phyloP scores from a whole-genome alignment of 2,113 vertebrate species.

The Syrrhaptes paradoxus region DNA sequence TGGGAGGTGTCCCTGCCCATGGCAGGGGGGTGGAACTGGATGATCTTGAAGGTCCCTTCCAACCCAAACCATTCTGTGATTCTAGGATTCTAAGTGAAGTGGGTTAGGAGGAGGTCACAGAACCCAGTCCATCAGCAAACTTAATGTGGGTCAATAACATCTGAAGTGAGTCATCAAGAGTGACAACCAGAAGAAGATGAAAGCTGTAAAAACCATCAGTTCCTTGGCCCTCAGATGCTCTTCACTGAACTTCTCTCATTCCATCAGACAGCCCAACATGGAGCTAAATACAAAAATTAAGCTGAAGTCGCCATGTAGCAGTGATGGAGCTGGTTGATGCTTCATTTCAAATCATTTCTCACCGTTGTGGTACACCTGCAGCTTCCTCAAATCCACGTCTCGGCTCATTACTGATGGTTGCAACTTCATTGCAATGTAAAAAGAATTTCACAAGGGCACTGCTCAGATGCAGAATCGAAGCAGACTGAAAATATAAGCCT shows the following conservation, averaged over 20 bases:
- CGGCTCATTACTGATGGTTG: background rate
- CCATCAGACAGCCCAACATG: background rate
- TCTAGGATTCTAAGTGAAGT: background rate
- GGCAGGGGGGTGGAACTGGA: too few relatives aligned
- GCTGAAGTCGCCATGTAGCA: background rate
- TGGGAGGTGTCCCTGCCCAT: too few relatives aligned
- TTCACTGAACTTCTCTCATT: background rate
- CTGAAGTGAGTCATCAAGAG: background rate
- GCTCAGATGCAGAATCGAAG: background rate
- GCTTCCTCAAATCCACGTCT: background rate
- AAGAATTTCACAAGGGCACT: background rate
- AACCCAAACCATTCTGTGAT: too few relatives aligned
- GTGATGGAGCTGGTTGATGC: background rate
- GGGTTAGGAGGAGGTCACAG: background rate
- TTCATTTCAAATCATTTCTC: background rate
- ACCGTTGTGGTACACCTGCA: accelerated
- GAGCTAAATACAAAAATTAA: background rate
- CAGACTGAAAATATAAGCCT: background rate
- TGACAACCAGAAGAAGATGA: background rate
- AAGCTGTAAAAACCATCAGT: background rate
- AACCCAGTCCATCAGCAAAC: background rate
- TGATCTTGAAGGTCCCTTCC: too few relatives aligned
- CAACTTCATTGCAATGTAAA: background rate
- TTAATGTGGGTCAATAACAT: background rate
- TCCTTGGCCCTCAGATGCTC: background rate